phyloP scores from a whole-genome alignment of 2,113 vertebrate species.

The Anseranas semipalmata region DNA sequence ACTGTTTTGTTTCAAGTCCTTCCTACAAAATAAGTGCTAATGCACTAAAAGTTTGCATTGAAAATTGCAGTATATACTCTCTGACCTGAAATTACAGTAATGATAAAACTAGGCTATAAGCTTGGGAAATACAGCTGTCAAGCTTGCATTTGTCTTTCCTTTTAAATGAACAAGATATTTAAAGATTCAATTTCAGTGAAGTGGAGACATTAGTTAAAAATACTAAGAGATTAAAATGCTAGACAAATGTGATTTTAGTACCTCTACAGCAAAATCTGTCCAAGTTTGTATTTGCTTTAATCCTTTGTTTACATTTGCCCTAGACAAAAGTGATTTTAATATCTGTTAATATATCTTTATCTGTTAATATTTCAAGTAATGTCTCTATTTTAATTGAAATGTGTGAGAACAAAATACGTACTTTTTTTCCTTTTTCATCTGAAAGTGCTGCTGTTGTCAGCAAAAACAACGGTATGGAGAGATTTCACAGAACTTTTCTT shows the following conservation, averaged over 20 bases:
- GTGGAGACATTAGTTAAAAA: not conserved
- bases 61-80: not conserved
- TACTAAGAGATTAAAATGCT: not conserved
- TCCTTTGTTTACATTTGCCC: not conserved
- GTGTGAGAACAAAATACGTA: not conserved
- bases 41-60: not conserved
- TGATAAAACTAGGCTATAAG: not conserved
- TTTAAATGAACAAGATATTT: not conserved
- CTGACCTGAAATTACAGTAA: not conserved
- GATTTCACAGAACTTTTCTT: not conserved
- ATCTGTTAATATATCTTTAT: not conserved
- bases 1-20: not conserved
- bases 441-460: not conserved
- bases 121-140: not conserved
- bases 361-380: not conserved
- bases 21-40: not conserved
- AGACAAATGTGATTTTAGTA: not conserved
- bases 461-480: not conserved
- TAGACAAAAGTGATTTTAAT: not conserved
- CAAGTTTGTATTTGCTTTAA: not conserved
- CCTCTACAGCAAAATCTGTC: not conserved
- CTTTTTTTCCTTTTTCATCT: not conserved
- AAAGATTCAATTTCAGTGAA: not conserved
- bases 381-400: not conserved
- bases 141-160: not conserved